Evolutionary conservation across 2,888 invertebrate species (phyloP).

Genomic region (Pollenia angustigena): DNA sequence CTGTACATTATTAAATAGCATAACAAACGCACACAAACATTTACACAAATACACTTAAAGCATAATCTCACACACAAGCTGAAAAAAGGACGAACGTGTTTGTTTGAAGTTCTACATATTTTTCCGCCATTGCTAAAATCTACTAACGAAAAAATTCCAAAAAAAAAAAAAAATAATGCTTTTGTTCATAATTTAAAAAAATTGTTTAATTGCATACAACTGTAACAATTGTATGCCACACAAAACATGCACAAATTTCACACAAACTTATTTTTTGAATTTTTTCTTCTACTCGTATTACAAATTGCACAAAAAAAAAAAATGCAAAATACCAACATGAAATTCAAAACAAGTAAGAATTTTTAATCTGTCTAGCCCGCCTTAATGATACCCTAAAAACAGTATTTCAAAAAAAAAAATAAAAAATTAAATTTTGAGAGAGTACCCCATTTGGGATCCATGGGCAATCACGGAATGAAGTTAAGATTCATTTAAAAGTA

Average conservation of each 20-base stretch:
- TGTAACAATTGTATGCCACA: slow-evolving; percentile 44
- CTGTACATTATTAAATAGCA: slow-evolving; percentile 42
- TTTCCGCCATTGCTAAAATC: background rate
- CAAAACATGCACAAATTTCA: slow-evolving; percentile 50
- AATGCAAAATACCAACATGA: background rate
- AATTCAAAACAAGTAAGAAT: too few species aligned
- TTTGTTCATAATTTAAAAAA: background rate
- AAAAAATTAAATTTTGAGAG: too few species aligned
- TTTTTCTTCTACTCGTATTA: background rate
- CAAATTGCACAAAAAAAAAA: slow-evolving; percentile 4
- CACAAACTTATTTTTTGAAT: background rate
- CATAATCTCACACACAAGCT: background rate
- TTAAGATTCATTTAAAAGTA: too few species aligned
- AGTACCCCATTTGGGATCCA: too few species aligned
- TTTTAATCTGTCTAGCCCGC: too few species aligned
- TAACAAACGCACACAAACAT: background rate
- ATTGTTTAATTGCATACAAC: slow-evolving; percentile 48
- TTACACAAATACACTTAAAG: background rate
- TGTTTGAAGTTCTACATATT: slow-evolving; percentile 38
- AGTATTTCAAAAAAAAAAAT: too few species aligned
- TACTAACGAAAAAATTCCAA: background rate
- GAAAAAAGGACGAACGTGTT: slow-evolving; percentile 12
- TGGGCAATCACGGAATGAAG: too few species aligned
- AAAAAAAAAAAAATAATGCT: background rate
- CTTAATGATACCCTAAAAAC: too few species aligned